phyloP scores from a whole-genome alignment of 2,797 vertebrate species.

The Halcyon chelicuti region DNA sequence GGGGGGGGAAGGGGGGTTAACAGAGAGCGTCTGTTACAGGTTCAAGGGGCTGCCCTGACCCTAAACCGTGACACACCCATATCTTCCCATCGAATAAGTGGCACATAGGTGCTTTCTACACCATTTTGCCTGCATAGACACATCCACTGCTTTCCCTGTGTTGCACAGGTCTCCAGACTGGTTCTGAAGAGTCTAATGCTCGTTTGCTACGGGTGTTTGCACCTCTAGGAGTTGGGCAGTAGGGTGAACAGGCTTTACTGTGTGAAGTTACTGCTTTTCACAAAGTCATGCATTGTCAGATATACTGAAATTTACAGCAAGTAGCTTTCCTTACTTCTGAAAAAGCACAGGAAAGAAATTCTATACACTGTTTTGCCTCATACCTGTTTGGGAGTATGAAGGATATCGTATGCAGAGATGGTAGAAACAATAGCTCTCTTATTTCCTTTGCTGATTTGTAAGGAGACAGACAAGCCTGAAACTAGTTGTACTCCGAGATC shows the following conservation, averaged over 20 bases:
- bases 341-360: neutral
- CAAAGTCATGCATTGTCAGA: neutral
- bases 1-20: no score
- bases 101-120: neutral
- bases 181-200: neutral
- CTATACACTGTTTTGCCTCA: accelerated
- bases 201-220: neutral
- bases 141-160: neutral
- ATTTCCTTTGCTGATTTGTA: conserved; percentile 85
- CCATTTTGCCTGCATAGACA: neutral
- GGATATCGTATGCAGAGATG: conserved; percentile 86
- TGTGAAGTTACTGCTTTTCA: neutral
- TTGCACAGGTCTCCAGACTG: neutral
- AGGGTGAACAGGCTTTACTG: neutral
- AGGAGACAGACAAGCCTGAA: conserved; percentile 86
- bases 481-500: conserved; percentile 93
- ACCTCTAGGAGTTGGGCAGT: neutral
- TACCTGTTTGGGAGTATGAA: conserved; percentile 90
- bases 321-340: neutral
- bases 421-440: conserved; percentile 87
- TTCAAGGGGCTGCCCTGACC: no score
- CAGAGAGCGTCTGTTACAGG: no score
- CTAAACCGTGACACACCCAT: no score
- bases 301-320: neutral
- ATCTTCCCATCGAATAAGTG: neutral